Evolutionary conservation across 1,140 invertebrate genomes (phyloP), one percentile per base, ranked within the genome.

Genomic region (Drosophila azteca): DNA sequence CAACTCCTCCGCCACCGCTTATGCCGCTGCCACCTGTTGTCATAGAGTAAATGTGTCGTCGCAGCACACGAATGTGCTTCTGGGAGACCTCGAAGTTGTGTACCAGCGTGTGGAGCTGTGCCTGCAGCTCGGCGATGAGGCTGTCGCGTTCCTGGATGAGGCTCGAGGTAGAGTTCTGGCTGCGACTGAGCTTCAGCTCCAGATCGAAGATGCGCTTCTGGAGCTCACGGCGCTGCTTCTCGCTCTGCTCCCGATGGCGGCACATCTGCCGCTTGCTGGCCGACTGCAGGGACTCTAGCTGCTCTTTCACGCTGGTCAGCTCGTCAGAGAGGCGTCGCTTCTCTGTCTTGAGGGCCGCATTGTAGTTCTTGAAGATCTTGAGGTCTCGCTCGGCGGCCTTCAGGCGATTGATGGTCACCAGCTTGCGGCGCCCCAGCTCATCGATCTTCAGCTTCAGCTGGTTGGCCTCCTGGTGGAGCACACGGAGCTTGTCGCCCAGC

Each of bases 31-130:
- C 53, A 17, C 52, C 48, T 1, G 71, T 11, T 11, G 84, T 90
- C 90, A 91, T 91, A 29, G 82, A 78, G 29, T 91, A 91, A 29
- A 91, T 91, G 45, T 91, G 90, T 3, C 80, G 68, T 0, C 90
- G 71, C 1, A 91, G 74, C 0, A 91, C 80, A 1, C 90, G 74
- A 39, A 91, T 91, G 52, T 91, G 90, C 39, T 91, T 91, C 68
- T 91, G 90, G 0, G 90, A 91, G 2, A 91, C 82, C 63, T 91
- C 90, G 20, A 91, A 91, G 22, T 91, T 91, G 54, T 91, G 90
- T 8, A 91, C 90, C 39, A 91, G 45, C 5, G 83, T 91, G 24
- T 91, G 90, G 7, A 91, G 67, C 26, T 91, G 90, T 0, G 79
- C 77, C 51, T 91, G 90, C 13, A 91, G 62, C 59, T 91, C 90